phyloP scores from a whole-genome alignment of 2,113 vertebrate genomes.

The Apteryx owenii region DNA sequence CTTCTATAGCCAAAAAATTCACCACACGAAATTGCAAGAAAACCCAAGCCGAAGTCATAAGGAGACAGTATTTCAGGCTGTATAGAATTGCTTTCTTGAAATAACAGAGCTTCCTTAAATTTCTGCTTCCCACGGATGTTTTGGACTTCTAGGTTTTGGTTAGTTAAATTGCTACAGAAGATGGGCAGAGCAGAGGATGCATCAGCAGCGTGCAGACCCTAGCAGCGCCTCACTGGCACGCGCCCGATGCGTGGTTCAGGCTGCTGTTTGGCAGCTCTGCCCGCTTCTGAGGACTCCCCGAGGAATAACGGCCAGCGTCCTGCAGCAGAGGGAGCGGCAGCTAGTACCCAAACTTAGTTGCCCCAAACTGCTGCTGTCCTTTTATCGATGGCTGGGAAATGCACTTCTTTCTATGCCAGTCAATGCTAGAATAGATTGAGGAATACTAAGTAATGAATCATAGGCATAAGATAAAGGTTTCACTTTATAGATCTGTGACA shows the following conservation, averaged over 20 bases:
- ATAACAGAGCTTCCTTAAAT: conserved; percentile 2
- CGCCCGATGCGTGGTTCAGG: not conserved
- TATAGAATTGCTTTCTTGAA: conserved; percentile 12
- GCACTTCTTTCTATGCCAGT: not conserved
- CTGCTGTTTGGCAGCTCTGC: not conserved
- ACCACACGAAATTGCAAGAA: not conserved
- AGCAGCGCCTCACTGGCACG: not conserved
- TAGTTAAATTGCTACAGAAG: not conserved
- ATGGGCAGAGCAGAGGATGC: not conserved
- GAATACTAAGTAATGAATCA: not conserved
- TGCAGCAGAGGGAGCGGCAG: not conserved
- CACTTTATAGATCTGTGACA: not conserved
- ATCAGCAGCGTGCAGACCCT: not conserved
- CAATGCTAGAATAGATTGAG: not conserved
- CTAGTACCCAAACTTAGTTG: not conserved
- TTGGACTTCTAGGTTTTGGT: not conserved
- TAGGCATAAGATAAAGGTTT: not conserved
- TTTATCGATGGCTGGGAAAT: not conserved
- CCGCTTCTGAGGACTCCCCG: not conserved
- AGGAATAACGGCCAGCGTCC: not conserved
- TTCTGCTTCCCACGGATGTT: not conserved
- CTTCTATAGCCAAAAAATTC: not conserved
- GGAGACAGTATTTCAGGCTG: not conserved
- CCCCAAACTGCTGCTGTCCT: not conserved
- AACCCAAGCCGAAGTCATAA: not conserved